Conservation (phyloP, 1,140 invertebrate genomes). For the Brachionus sp. region DNA sequence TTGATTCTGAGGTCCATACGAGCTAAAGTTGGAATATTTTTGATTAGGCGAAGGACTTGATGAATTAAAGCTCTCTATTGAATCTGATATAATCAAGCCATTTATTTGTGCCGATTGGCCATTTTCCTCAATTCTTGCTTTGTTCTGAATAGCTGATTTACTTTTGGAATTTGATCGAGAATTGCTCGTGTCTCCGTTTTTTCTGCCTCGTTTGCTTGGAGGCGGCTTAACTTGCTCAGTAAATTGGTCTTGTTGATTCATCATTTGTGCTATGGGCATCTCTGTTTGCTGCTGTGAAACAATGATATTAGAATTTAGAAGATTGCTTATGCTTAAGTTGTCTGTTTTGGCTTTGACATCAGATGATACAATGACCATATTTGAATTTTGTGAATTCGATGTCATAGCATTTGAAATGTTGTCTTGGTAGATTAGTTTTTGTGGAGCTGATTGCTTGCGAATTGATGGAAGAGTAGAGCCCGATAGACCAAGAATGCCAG, state of each 20-base stretch:
- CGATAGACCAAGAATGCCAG: neutral
- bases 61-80: neutral
- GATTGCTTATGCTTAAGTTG: neutral
- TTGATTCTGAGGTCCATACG: neutral
- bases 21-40: neutral
- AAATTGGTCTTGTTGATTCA: neutral
- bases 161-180: neutral
- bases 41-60: neutral
- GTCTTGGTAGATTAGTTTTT: constrained; percentile 13
- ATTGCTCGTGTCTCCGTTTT: neutral
- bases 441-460: neutral
- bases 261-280: neutral
- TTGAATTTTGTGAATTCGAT: neutral
- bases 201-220: constrained; percentile 17
- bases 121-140: neutral
- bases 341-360: neutral
- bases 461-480: neutral
- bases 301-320: neutral
- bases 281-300: neutral
- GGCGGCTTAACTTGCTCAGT: neutral
- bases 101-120: neutral
- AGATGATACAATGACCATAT: neutral
- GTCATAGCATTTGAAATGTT: neutral
- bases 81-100: neutral
- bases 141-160: neutral